Evolutionary conservation across 2,888 invertebrate genomes (phyloP), one percentile per base, ranked within the genome.

Genomic region (Drosophila tripunctata): DNA sequence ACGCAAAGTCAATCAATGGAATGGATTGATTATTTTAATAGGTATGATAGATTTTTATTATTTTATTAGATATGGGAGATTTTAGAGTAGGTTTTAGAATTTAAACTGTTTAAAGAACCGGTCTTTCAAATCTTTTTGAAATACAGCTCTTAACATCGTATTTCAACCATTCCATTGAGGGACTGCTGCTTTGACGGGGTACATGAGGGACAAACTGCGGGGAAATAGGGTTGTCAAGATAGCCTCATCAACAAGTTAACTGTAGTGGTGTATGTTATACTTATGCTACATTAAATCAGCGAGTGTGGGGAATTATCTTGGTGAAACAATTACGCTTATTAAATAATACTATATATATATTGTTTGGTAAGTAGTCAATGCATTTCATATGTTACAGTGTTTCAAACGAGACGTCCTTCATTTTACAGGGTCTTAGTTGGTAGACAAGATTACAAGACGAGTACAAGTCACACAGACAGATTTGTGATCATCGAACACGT

Each of bases 331-430:
- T 63, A 71, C 50, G 56, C 63, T 72, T 70, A 67, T 10, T 57
- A 57, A 57, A 24, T 67, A 51, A 45, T 60, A 19, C 58, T 69
- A 63, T 72, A 72, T 63, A 70, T 40, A 58, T 21, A 3, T 33
- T n/a, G 27, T 41, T 56, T 38, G 31, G 22, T 67, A 40, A n/a
- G 22, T 61, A 56, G 35, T 17, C 44, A 44, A 73, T 72, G 73
- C 73, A 71, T 72, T 72, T 72, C n/a, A 35, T 70, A 27, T 10
- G n/a, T n/a, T n/a, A 70, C 70, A 70, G 67, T 71, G 71, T 70
- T 41, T 51, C 17, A 22, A 51, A 58, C 33, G 48, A 50, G 38
- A 43, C 38, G 52, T 63, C 36, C 43, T 12, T 14, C 47, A 19
- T 33, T 43, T 57, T 41, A 50, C 55, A 62, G 19, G 51, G 31